These are phyloP conservation scores for Antennarius maculatus DNA, from an alignment of 2,797 vertebrate species.

Conservation along the genomic window DNA sequence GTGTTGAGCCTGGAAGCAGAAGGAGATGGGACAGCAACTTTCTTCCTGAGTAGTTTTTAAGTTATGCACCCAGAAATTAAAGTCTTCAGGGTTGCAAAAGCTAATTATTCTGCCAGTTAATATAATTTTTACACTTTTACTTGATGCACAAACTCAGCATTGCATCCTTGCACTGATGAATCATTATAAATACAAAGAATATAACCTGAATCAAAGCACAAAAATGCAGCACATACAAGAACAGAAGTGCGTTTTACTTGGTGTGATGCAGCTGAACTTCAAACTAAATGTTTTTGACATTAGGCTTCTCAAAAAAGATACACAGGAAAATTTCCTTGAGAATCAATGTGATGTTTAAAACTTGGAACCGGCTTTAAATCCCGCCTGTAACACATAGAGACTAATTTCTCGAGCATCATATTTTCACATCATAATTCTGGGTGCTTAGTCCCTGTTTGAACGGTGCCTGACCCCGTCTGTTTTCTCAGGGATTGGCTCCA, in stretches of 20 bases:
- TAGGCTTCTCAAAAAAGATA: no score
- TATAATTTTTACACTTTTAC: not conserved
- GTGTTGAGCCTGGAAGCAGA: conserved; percentile 9
- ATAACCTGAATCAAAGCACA: not conserved
- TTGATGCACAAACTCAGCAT: not conserved
- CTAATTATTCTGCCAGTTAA: not conserved
- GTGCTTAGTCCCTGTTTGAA: conserved; percentile 8
- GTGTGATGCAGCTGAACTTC: no score
- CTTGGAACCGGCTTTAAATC: not conserved
- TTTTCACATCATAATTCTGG: conserved; percentile 9
- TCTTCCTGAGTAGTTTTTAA: conserved; percentile 5
- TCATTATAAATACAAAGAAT: no score
- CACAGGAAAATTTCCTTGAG: no score
- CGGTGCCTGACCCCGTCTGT: not conserved
- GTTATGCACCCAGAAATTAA: not conserved
- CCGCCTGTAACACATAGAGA: not conserved
- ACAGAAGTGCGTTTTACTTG: no score
- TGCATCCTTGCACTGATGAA: no score
- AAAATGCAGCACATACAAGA: not conserved
- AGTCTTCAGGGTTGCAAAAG: conserved; percentile 2
- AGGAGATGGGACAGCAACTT: conserved; percentile 8
- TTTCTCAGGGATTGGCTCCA: not conserved
- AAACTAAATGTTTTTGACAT: no score
- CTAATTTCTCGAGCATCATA: not conserved
- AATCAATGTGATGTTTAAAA: no score